Conservation (phyloP, 2,797 vertebrate genomes). For the Spondyliosoma cantharus region DNA sequence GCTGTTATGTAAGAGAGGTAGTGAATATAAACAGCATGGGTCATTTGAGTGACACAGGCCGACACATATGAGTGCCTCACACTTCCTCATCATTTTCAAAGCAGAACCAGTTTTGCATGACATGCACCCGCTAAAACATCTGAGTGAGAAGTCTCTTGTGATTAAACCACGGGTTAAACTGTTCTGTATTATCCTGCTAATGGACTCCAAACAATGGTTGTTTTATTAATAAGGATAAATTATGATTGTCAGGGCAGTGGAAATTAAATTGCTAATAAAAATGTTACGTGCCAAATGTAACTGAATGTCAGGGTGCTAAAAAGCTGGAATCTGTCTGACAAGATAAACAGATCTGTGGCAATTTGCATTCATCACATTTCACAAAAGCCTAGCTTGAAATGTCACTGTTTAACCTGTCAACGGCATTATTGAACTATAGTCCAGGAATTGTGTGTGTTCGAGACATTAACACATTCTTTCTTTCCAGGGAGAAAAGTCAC, state of each 20-base stretch:
- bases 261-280: conserved; percentile 30
- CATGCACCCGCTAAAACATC: not conserved
- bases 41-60: conserved; percentile 15
- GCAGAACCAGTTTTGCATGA: not conserved
- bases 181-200: conserved; percentile 5
- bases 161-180: not conserved
- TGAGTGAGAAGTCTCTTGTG: not conserved
- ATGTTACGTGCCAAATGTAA: conserved; percentile 19
- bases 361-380: conserved; percentile 39
- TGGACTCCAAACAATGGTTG: conserved; percentile 5
- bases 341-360: conserved; percentile 40
- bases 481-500: conserved; percentile 26
- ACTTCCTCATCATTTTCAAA: conserved; percentile 1
- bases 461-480: conserved; percentile 51
- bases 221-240: conserved; percentile 8
- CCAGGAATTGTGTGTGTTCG: not conserved
- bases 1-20: conserved; percentile 45
- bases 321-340: conserved; percentile 21
- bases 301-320: conserved; percentile 34
- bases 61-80: conserved; percentile 12
- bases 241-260: conserved; percentile 14
- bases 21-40: conserved; percentile 46
- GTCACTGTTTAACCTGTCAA: conserved; percentile 56
- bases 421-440: not conserved
- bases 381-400: conserved; percentile 45